These are phyloP conservation scores for Tretioscincus oriximinensis DNA, from an alignment of 2,113 vertebrate genomes.

Conservation along the genomic window DNA sequence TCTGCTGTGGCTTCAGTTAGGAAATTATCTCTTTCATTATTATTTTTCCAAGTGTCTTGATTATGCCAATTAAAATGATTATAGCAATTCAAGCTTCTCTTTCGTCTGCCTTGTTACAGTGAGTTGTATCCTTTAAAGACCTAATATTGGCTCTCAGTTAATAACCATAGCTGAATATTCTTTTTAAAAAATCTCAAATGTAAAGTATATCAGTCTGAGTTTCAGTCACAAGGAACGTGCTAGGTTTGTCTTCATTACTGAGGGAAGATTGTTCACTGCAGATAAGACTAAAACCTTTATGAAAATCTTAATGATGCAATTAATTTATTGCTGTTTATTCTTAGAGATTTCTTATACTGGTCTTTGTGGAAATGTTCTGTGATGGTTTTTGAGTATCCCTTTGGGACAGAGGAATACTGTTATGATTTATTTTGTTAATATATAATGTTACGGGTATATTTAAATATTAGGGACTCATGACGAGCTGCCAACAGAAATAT, in stretches of 20 bases:
- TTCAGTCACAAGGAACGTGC: background rate
- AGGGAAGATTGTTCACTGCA: background rate
- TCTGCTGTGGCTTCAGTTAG: background rate
- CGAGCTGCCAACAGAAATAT: too few species aligned
- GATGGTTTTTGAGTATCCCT: background rate
- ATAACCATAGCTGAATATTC: background rate
- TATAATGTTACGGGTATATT: too few species aligned
- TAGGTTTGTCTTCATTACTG: background rate
- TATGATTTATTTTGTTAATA: background rate
- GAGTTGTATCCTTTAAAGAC: background rate
- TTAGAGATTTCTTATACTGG: background rate
- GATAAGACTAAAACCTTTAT: background rate
- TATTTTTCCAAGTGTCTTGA: slow-evolving; percentile 2
- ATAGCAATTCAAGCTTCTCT: slow-evolving; percentile 12
- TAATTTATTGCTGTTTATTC: background rate
- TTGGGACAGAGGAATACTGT: background rate
- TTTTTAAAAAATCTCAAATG: background rate
- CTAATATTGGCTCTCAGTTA: background rate
- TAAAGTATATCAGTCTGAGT: too few species aligned
- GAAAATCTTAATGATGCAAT: background rate
- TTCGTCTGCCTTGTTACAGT: slow-evolving; percentile 9
- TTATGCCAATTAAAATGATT: slow-evolving; percentile 29
- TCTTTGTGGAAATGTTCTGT: background rate
- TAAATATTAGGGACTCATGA: too few species aligned
- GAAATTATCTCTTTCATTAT: slow-evolving; percentile 17